These are phyloP conservation scores for Nemurella pictetii DNA, from an alignment of 2,888 invertebrate species.

Conservation along the genomic window DNA sequence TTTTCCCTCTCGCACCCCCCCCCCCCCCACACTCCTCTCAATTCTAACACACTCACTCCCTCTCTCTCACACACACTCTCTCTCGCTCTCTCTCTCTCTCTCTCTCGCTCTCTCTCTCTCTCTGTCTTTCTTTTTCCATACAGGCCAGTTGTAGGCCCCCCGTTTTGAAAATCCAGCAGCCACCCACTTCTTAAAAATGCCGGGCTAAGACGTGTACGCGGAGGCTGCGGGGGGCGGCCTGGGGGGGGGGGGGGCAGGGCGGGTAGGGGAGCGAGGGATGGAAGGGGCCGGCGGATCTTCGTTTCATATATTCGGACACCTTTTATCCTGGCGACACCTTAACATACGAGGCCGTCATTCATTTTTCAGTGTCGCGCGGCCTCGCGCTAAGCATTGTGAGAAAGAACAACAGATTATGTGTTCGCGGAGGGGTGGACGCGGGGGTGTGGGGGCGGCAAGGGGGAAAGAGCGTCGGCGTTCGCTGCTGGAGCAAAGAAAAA, in stretches of 20 bases:
- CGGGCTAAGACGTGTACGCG: not conserved
- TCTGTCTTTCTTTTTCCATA: too few relatives aligned
- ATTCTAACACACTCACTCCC: too few relatives aligned
- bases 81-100: not conserved
- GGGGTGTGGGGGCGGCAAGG: not conserved
- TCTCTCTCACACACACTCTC: too few relatives aligned
- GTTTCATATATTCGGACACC: conserved; percentile 11
- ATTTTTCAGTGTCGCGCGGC: not conserved
- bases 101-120: too few relatives aligned
- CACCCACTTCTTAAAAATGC: conserved; percentile 29
- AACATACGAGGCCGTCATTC: not conserved
- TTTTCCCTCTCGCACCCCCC: not conserved
- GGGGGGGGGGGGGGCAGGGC: not conserved
- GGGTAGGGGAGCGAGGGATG: not conserved
- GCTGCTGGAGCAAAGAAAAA: not conserved
- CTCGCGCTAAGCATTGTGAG: not conserved
- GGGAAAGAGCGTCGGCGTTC: not conserved
- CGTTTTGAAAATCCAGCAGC: not conserved
- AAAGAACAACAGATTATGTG: not conserved
- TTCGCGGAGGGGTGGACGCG: not conserved
- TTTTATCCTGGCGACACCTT: not conserved
- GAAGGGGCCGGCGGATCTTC: not conserved
- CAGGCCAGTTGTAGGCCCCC: too few relatives aligned
- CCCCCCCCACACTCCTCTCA: not conserved
- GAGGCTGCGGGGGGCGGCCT: not conserved